Base-by-base conservation (phyloP, 2,113 vertebrate genomes). In the Hoplias malabaricus region DNA sequence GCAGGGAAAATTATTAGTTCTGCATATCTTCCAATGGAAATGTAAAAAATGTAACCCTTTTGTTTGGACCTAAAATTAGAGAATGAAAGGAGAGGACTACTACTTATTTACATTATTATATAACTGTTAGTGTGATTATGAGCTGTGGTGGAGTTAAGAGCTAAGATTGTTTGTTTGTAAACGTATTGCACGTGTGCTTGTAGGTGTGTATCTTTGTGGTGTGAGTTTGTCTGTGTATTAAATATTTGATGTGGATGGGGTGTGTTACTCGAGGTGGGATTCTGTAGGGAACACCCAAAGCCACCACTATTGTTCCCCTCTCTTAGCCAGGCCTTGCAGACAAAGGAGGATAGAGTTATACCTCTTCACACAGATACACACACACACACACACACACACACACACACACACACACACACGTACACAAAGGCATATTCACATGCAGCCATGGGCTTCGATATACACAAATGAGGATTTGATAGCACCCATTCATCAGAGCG, bases 251-350 rank as follows among this genome's bases (percentile, higher is more conserved):
- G 38, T 61, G 21, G 23, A 16, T 19, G 31, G 29, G 4, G 53
- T 75, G 56, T 70, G 79, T 76, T 69, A 71, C 57, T 34, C 31
- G 79, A 74, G 43, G 57, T 25, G 19, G 27, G 61, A 54, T 40
- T 53, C 48, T 67, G 11, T 21, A 50, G 43, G 5, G 29, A 43
- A 63, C 27, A 25, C n/a, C 74, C 36, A 80, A 74, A 56, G 21
- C 63, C 78, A 61, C 14, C n/a, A 34, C 72, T 70, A 77, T 77
- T 81, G 79, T 81, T 31, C 46, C 62, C 27, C 53, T 75, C 27
- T 75, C 27, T 34, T 53, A 46, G 33, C 5, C 46, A 23, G 54
- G 63, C 36, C 25, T 38, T 67, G 66, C 36, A 46, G 42, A 70
- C 66, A 57, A 6, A 25, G 62, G 29, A 61, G 53, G 69, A 76